Evolutionary conservation across 2,797 vertebrate species (phyloP).

Genomic region (Octomys mimax): DNA sequence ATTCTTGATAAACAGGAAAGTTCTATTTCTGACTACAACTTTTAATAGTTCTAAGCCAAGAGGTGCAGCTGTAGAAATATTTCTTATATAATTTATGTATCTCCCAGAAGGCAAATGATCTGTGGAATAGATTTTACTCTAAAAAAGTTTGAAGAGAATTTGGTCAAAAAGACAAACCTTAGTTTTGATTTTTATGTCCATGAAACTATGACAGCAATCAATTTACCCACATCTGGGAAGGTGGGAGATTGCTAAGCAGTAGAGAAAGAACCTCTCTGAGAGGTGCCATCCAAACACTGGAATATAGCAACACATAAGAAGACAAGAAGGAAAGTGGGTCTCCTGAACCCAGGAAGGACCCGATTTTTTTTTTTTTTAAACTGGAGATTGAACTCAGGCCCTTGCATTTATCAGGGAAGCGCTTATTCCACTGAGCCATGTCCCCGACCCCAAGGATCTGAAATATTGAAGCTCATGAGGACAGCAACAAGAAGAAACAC

Average conservation of each 20-base stretch:
- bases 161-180: not conserved
- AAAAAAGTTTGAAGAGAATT: not conserved
- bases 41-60: not conserved
- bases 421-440: too few relatives aligned
- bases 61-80: not conserved
- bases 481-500: not conserved
- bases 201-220: not conserved
- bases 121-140: not conserved
- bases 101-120: not conserved
- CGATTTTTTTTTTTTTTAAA: too few relatives aligned
- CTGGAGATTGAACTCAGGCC: too few relatives aligned
- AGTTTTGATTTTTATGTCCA: slow-evolving; percentile 14
- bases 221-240: not conserved
- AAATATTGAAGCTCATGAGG: not conserved
- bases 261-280: not conserved
- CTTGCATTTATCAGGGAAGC: too few relatives aligned
- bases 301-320: not conserved
- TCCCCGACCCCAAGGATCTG: not conserved
- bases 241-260: not conserved
- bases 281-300: not conserved
- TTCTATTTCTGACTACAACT: slow-evolving; percentile 9
- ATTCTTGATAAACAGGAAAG: not conserved
- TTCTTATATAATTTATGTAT: not conserved
- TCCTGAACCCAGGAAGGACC: not conserved
- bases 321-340: not conserved